Conservation (phyloP, 2,888 invertebrate genomes). For the Ganaspis brasiliensis region DNA sequence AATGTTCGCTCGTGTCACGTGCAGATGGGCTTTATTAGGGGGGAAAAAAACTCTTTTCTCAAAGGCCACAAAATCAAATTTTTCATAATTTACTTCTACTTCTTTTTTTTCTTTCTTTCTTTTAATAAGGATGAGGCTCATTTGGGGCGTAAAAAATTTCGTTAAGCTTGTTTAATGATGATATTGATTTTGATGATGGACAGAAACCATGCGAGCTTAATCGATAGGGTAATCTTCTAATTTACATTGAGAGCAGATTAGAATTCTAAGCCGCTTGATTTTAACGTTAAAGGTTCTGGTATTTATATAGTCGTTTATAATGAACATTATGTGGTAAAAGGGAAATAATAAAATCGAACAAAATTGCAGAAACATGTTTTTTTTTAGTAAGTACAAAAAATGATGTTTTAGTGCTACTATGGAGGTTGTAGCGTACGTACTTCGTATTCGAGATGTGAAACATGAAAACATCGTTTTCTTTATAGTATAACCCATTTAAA, state of each 20-base stretch:
- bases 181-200: constrained; percentile 12
- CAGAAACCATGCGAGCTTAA: not conserved
- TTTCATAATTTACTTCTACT: not conserved
- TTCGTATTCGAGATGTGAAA: not conserved
- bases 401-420: not conserved
- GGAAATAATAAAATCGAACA: not conserved
- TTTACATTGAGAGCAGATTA: constrained; percentile 13
- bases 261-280: constrained; percentile 10
- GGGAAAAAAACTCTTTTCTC: not conserved
- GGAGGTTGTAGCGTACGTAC: not conserved
- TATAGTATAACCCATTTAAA: not conserved
- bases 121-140: not conserved
- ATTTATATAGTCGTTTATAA: constrained; percentile 7
- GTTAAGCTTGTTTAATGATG: not conserved
- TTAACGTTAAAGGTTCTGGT: constrained; percentile 1
- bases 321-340: not conserved
- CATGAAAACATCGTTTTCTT: not conserved
- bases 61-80: not conserved
- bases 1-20: not conserved
- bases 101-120: too few relatives aligned
- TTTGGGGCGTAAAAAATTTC: not conserved
- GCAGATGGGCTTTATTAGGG: not conserved
- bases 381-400: too few relatives aligned
- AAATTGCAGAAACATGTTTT: not conserved
- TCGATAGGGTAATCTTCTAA: constrained; percentile 27